phyloP scores from a whole-genome alignment of 2,888 invertebrate species.

The Acanthopleura granulata region DNA sequence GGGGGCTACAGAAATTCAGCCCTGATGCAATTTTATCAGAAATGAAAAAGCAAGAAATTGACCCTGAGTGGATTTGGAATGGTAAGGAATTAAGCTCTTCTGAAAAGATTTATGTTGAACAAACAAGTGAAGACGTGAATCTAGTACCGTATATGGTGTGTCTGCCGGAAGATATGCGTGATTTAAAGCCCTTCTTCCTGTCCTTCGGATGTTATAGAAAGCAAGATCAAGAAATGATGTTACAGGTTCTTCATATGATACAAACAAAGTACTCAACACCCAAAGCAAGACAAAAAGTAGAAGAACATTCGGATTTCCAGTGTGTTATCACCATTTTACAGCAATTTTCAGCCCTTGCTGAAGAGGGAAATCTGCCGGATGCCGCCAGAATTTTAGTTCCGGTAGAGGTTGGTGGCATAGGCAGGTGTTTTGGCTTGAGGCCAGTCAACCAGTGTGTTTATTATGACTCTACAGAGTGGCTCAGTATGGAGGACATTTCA shows the following conservation, averaged over 20 bases:
- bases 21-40: background rate
- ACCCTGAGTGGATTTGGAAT: slow-evolving; percentile 44
- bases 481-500: background rate
- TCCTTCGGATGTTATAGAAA: slow-evolving; percentile 14
- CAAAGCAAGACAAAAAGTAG: too few relatives aligned
- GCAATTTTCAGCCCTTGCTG: too few relatives aligned
- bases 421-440: too few relatives aligned
- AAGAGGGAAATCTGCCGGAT: too few relatives aligned
- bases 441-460: too few relatives aligned
- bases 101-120: slow-evolving; percentile 30
- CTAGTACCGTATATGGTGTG: slow-evolving; percentile 40
- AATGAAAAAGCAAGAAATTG: slow-evolving; percentile 1
- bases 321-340: too few relatives aligned
- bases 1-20: background rate
- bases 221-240: slow-evolving; percentile 19
- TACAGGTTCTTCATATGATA: slow-evolving; percentile 20
- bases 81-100: slow-evolving; percentile 43
- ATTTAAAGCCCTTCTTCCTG: slow-evolving; percentile 25
- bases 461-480: too few relatives aligned
- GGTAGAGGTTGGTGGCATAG: too few relatives aligned
- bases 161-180: slow-evolving; percentile 36
- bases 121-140: slow-evolving; percentile 25
- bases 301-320: too few relatives aligned
- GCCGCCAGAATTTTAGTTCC: too few relatives aligned
- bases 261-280: slow-evolving; percentile 14